These are phyloP conservation scores for Ophioderma brevispina DNA, from an alignment of 35 echinoderm and acorn worm genomes.

Conservation along the genomic window DNA sequence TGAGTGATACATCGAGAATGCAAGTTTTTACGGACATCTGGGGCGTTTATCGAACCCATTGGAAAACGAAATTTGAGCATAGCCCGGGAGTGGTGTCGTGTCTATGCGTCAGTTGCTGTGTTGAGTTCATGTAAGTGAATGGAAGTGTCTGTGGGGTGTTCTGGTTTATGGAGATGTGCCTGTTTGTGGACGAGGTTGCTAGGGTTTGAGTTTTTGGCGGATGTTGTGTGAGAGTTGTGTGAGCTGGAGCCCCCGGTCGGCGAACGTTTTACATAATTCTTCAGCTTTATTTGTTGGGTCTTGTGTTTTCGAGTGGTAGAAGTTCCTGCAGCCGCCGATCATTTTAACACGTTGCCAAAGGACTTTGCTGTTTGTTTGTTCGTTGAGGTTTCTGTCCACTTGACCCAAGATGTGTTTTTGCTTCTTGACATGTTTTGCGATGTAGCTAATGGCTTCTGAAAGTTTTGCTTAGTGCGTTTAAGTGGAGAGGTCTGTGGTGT, in stretches of 20 bases:
- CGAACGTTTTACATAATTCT: background rate
- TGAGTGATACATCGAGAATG: background rate
- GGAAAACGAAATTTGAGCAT: conserved; percentile 7
- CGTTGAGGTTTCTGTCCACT: conserved; percentile 16
- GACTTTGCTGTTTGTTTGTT: background rate
- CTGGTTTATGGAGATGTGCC: background rate
- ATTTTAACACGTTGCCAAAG: conserved; percentile 18
- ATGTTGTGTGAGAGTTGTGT: background rate
- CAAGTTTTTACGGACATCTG: background rate
- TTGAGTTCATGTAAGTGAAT: background rate
- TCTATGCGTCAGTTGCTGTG: background rate
- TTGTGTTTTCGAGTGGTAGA: background rate
- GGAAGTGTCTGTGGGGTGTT: background rate
- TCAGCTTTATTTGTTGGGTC: background rate
- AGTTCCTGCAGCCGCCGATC: background rate
- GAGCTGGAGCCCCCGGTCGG: background rate
- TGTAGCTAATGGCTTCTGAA: background rate
- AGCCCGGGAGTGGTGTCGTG: background rate
- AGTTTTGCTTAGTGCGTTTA: background rate
- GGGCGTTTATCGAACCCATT: background rate
- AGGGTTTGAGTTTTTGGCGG: background rate
- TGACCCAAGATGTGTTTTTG: conserved; percentile 7
- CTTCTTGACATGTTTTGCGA: conserved; percentile 2
- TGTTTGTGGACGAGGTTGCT: background rate
- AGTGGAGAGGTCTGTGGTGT: background rate